Percentiles rank a stretch among this genome's conserved stretches.
Evolutionary conservation across 2,113 vertebrate species (phyloP).

Genomic region (Macquaria australasica): DNA sequence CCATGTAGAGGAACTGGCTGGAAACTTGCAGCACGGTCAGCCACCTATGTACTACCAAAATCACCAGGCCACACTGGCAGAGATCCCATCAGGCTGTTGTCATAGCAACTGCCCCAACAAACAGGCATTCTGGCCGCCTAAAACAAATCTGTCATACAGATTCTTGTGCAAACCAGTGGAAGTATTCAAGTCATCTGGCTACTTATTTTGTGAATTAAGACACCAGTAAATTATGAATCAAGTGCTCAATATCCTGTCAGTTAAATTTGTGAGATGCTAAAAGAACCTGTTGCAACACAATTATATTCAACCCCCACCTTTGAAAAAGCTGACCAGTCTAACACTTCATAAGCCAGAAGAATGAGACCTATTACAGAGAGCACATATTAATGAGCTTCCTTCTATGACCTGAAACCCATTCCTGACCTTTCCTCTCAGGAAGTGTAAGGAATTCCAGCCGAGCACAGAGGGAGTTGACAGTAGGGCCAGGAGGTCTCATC

Average conservation of each 20-base stretch:
- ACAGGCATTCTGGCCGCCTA: constrained; percentile 44
- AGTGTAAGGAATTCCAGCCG: constrained; percentile 65
- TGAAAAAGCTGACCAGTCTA: neutral
- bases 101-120: constrained; percentile 71
- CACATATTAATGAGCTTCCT: constrained; percentile 21
- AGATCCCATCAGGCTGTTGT: constrained; percentile 51
- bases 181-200: constrained; percentile 14
- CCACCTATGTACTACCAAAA: constrained; percentile 51
- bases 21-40: constrained; percentile 33
- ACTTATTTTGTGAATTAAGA: constrained; percentile 16
- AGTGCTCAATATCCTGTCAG: neutral
- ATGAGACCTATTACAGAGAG: constrained; percentile 11
- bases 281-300: constrained; percentile 10
- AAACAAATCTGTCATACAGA: constrained; percentile 48
- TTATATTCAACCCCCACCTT: neutral
- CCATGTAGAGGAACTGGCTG: constrained; percentile 52
- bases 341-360: constrained; percentile 16
- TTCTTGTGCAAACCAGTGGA: constrained; percentile 33
- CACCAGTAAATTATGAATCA: constrained; percentile 19
- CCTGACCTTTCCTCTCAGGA: constrained; percentile 66
- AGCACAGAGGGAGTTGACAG: constrained; percentile 64
- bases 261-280: neutral
- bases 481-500: constrained; percentile 55
- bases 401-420: constrained; percentile 46
- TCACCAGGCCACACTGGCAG: constrained; percentile 39